phyloP scores from a whole-genome alignment of 1,140 invertebrate species.

The Leptoteleia sp. region DNA sequence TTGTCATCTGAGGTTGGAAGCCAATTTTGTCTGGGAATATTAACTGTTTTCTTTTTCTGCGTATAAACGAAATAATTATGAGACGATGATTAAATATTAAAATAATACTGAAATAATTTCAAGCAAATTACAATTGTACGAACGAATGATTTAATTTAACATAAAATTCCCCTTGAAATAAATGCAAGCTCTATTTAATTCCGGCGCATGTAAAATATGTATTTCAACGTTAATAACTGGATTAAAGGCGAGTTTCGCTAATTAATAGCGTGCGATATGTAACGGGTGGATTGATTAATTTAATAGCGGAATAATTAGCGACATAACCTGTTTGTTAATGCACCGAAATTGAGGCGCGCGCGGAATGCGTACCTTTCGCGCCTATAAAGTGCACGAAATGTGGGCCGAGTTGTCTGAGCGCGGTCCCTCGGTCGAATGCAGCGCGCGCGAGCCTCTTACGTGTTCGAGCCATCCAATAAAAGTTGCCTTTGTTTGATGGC shows the following conservation, averaged over 20 bases:
- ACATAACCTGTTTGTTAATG: slow-evolving; percentile 50
- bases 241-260: slow-evolving; percentile 10
- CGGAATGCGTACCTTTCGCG: slow-evolving; percentile 40
- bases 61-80: too few relatives aligned
- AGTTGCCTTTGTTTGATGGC: slow-evolving; percentile 82
- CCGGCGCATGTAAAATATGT: slow-evolving; percentile 14
- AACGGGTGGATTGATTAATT: slow-evolving; percentile 12
- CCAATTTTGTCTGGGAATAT: too few relatives aligned
- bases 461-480: slow-evolving; percentile 79
- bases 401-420: slow-evolving; percentile 59
- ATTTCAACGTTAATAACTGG: slow-evolving; percentile 14
- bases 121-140: too few relatives aligned
- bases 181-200: slow-evolving; percentile 10
- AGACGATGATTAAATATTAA: too few relatives aligned
- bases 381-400: slow-evolving; percentile 64
- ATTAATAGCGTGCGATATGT: slow-evolving; percentile 24
- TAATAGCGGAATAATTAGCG: slow-evolving; percentile 40
- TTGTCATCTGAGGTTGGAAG: too few relatives aligned
- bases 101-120: too few relatives aligned
- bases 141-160: too few relatives aligned
- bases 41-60: too few relatives aligned
- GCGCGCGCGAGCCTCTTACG: slow-evolving; percentile 75
- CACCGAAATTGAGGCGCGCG: slow-evolving; percentile 54
- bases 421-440: slow-evolving; percentile 69
- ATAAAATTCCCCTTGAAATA: too few relatives aligned